phyloP scores from a whole-genome alignment of 1,140 invertebrate genomes.

The Drosophila bocqueti region DNA sequence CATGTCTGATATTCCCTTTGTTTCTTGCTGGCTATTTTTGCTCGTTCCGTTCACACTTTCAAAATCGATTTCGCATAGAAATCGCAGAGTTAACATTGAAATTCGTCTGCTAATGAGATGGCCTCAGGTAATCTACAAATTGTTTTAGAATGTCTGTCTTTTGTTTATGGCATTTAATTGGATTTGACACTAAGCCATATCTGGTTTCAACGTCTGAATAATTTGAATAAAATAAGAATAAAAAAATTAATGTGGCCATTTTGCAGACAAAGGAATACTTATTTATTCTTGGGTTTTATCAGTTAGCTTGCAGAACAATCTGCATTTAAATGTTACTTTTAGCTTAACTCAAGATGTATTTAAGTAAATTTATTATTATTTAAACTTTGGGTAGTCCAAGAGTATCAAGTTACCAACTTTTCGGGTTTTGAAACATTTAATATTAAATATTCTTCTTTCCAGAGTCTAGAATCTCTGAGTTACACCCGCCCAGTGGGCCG shows the following conservation, averaged over 20 bases:
- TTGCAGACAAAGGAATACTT: neutral
- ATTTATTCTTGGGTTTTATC: neutral
- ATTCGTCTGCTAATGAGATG: conserved; percentile 22
- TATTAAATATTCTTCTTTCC: neutral
- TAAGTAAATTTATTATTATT: conserved; percentile 9
- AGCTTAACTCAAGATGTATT: neutral
- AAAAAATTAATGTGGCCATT: neutral
- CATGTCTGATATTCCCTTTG: conserved; percentile 13
- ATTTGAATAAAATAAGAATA: neutral
- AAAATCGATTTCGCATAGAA: conserved; percentile 26
- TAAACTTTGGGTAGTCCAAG: neutral
- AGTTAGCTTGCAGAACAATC: neutral
- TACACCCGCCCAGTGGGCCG: conserved; percentile 10
- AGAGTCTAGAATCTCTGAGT: conserved; percentile 2
- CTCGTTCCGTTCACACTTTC: conserved; percentile 17
- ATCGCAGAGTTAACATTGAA: conserved; percentile 34
- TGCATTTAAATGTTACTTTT: neutral
- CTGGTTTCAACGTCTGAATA: conserved; percentile 4
- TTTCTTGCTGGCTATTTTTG: conserved; percentile 4
- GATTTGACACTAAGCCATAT: conserved; percentile 8
- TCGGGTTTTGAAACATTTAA: neutral
- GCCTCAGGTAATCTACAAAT: conserved; percentile 23
- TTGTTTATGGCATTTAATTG: conserved; percentile 13
- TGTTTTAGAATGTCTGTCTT: conserved; percentile 18
- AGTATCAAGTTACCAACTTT: neutral